Percentiles rank a stretch among this genome's conserved stretches.
Conservation (phyloP, 1,140 invertebrate species). For the Chrysoperla carnea region DNA sequence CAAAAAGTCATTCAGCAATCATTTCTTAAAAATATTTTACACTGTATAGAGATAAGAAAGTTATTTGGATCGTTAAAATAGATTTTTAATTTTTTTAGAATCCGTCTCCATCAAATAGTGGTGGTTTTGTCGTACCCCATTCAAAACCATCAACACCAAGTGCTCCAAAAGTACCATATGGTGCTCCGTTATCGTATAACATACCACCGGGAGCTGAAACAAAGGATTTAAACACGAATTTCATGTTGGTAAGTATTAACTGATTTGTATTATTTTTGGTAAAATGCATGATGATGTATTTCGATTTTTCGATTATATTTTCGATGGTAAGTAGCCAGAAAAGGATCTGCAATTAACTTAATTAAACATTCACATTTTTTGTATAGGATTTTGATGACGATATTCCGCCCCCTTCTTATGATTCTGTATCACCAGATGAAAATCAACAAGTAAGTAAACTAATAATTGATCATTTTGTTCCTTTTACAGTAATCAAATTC, state of each 20-base stretch:
- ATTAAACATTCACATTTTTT: no score
- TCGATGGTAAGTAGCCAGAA: no score
- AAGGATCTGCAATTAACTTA: no score
- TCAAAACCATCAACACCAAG: slow-evolving; percentile 16
- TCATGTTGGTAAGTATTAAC: slow-evolving; percentile 27
- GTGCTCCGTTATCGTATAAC: slow-evolving; percentile 47
- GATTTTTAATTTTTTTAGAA: no score
- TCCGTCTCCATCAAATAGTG: slow-evolving; percentile 24
- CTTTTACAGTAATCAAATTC: no score
- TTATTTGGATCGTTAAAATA: no score
- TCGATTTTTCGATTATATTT: no score
- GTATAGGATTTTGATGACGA: slow-evolving; percentile 5
- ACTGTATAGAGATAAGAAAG: no score
- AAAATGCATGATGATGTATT: neutral
- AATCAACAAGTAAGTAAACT: slow-evolving; percentile 28
- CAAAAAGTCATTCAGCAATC: no score
- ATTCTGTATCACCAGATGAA: slow-evolving; percentile 33
- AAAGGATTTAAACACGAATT: slow-evolving; percentile 39
- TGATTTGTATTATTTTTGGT: slow-evolving; percentile 1
- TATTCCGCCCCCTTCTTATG: slow-evolving; percentile 17
- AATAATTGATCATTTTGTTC: no score
- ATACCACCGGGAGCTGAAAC: slow-evolving; percentile 40
- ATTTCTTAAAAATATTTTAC: no score
- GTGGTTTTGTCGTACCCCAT: slow-evolving; percentile 30
- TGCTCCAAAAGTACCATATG: slow-evolving; percentile 24